Conservation (phyloP, 2,113 vertebrate species). For the Helogale parvula region DNA sequence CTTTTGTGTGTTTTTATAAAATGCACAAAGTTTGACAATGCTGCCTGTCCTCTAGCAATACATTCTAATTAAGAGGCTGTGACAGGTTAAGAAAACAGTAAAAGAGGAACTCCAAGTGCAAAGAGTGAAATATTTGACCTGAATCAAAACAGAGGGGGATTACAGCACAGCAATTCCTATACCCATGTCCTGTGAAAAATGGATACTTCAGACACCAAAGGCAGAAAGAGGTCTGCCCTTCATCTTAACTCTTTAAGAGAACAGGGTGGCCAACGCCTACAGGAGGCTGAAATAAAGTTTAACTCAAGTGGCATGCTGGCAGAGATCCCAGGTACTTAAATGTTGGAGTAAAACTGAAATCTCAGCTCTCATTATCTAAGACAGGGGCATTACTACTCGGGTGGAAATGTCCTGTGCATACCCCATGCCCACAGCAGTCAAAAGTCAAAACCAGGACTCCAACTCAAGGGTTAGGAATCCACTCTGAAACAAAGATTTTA, state of each 20-base stretch:
- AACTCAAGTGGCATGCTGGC: background rate
- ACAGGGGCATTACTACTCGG: background rate
- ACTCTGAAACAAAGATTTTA: background rate
- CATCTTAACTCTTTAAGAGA: background rate
- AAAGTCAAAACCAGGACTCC: background rate
- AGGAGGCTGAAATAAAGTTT: background rate
- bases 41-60: constrained; percentile 41
- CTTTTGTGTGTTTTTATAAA: constrained; percentile 53
- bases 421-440: background rate
- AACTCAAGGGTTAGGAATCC: background rate
- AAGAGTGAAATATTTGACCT: constrained; percentile 37
- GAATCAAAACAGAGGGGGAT: background rate
- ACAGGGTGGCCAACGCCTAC: background rate
- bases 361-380: background rate
- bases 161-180: background rate
- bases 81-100: constrained; percentile 58
- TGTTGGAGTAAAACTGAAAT: background rate
- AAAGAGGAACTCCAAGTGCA: constrained; percentile 48
- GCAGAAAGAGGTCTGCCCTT: background rate
- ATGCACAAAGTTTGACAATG: constrained; percentile 14
- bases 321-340: background rate
- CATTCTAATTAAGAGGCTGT: constrained; percentile 52
- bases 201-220: background rate
- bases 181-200: background rate
- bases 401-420: background rate